phyloP scores from a whole-genome alignment of 1,140 invertebrate species.

The Drosophila mayri region DNA sequence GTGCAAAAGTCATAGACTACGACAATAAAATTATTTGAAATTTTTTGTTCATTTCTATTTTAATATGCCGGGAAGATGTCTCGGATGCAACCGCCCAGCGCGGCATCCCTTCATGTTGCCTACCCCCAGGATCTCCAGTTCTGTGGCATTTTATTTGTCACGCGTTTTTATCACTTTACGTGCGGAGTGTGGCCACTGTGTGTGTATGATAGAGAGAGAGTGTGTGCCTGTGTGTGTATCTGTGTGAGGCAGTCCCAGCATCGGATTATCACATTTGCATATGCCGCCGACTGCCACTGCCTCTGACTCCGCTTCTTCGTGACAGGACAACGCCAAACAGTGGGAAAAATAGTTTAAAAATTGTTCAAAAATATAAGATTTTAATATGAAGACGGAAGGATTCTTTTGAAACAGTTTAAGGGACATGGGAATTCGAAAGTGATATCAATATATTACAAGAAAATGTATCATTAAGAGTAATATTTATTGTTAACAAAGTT shows the following conservation, averaged over 20 bases:
- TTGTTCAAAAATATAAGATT: no score
- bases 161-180: conserved; percentile 82
- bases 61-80: conserved; percentile 65
- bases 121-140: conserved; percentile 5
- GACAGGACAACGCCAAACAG: conserved; percentile 54
- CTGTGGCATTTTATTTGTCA: conserved; percentile 80
- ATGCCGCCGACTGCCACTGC: conserved; percentile 48
- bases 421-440: background rate
- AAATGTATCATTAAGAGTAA: no score
- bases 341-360: background rate
- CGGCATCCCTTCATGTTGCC: conserved; percentile 13
- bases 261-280: conserved; percentile 83
- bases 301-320: conserved; percentile 32
- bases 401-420: no score
- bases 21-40: conserved; percentile 80
- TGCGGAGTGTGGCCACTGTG: conserved; percentile 49
- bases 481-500: background rate
- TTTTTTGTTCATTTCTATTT: conserved; percentile 60
- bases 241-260: conserved; percentile 49
- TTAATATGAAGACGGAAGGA: background rate
- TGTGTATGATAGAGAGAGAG: conserved; percentile 1
- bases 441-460: no score
- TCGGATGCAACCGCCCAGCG: conserved; percentile 26
- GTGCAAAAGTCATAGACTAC: conserved; percentile 57
- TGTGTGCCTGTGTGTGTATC: conserved; percentile 13